phyloP scores from a whole-genome alignment of 2,888 invertebrate genomes.

The Hydrotaea diabolus region DNA sequence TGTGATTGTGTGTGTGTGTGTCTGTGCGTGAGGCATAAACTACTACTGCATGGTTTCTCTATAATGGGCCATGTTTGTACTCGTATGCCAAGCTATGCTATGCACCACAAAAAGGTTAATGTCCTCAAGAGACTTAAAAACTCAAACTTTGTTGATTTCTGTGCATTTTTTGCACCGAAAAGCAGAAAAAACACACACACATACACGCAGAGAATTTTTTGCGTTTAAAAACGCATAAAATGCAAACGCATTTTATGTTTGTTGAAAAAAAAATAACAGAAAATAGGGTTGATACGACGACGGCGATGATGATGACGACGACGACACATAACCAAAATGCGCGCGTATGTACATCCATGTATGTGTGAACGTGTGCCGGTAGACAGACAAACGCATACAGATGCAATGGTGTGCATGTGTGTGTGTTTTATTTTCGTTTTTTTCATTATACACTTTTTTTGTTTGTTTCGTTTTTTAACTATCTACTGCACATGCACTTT shows the following conservation, averaged over 20 bases:
- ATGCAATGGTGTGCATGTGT: not conserved
- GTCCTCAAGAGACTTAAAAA: slow-evolving; percentile 78
- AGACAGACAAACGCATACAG: slow-evolving; percentile 7
- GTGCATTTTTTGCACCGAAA: slow-evolving; percentile 40
- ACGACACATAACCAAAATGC: slow-evolving; percentile 27
- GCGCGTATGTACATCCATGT: not conserved
- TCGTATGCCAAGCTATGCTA: no score
- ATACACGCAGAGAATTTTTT: slow-evolving; percentile 64
- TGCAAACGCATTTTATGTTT: slow-evolving; percentile 68
- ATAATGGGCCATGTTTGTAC: slow-evolving; percentile 45
- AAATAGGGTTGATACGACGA: slow-evolving; percentile 62
- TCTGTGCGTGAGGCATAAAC: slow-evolving; percentile 59
- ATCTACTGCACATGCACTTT: slow-evolving; percentile 62
- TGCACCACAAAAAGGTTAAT: slow-evolving; percentile 78
- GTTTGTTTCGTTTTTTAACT: slow-evolving; percentile 52
- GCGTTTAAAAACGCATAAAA: slow-evolving; percentile 67
- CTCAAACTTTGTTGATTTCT: slow-evolving; percentile 69
- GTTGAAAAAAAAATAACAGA: slow-evolving; percentile 28
- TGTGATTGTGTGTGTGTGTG: slow-evolving; percentile 33
- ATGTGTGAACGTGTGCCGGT: slow-evolving; percentile 21
- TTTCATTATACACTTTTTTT: slow-evolving; percentile 46
- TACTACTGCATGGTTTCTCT: slow-evolving; percentile 46
- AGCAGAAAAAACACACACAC: slow-evolving; percentile 55
- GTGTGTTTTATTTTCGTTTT: slow-evolving; percentile 44
- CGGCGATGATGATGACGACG: slow-evolving; percentile 17